Conservation (phyloP, 2,888 invertebrate genomes). For the Herminia tarsipennalis region DNA sequence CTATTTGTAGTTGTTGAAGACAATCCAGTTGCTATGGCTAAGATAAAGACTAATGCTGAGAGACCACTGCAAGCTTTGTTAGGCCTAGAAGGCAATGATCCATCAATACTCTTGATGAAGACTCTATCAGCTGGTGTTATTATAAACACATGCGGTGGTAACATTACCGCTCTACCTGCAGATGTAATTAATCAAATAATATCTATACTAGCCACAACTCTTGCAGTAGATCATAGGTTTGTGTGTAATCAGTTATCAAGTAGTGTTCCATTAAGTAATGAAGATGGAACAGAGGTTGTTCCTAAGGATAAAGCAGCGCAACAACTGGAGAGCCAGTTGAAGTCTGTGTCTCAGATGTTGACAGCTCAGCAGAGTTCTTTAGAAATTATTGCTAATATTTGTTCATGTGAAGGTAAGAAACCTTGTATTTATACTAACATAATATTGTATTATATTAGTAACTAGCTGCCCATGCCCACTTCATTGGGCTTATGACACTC, state of each 20-base stretch:
- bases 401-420: constrained; percentile 86
- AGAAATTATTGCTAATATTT: constrained; percentile 90
- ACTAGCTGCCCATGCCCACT: too few relatives aligned
- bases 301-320: constrained; percentile 71
- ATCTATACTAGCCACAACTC: constrained; percentile 77
- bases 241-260: constrained; percentile 80
- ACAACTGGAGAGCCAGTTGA: constrained; percentile 76
- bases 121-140: constrained; percentile 86
- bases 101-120: constrained; percentile 78
- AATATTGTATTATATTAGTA: background rate
- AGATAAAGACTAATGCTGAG: constrained; percentile 80
- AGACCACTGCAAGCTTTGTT: constrained; percentile 73
- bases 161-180: constrained; percentile 68
- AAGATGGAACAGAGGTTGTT: constrained; percentile 54
- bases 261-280: constrained; percentile 71
- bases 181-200: constrained; percentile 81
- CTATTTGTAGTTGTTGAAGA: constrained; percentile 90
- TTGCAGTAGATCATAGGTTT: constrained; percentile 83
- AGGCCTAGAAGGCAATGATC: constrained; percentile 67
- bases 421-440: background rate
- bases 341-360: constrained; percentile 83
- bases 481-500: too few relatives aligned
- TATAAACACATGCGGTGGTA: constrained; percentile 81
- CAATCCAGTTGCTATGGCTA: constrained; percentile 84
- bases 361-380: constrained; percentile 89